Evolutionary conservation across 1,140 invertebrate genomes (phyloP).

Genomic region (Luehdorfia chinensis): DNA sequence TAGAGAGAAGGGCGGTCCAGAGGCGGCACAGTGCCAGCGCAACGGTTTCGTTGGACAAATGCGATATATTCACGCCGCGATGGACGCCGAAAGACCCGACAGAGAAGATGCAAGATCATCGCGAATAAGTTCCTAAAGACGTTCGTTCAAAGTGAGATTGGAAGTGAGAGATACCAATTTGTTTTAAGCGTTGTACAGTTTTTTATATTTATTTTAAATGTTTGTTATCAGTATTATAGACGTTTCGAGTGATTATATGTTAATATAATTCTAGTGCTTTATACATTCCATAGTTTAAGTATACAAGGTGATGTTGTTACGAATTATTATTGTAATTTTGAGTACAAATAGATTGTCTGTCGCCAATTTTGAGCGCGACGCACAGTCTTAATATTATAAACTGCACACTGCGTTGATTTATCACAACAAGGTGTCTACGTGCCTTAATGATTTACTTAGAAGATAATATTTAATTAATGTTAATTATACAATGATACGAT

Average conservation of each 20-base stretch:
- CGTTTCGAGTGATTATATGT: conserved; percentile 19
- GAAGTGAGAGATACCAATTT: background rate
- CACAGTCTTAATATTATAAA: no score
- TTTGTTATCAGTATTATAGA: conserved; percentile 59
- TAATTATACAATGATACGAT: conserved; percentile 12
- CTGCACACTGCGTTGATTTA: no score
- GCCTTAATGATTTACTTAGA: no score
- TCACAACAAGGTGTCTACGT: no score
- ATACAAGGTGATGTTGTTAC: conserved; percentile 21
- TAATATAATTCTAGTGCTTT: conserved; percentile 25
- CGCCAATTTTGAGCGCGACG: no score
- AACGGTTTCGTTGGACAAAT: conserved; percentile 53
- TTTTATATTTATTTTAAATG: conserved; percentile 3
- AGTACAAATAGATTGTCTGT: conserved; percentile 11
- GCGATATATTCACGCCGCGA: conserved; percentile 34
- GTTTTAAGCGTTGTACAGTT: background rate
- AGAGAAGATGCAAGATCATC: conserved; percentile 23
- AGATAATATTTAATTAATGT: conserved; percentile 1
- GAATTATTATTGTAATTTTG: conserved; percentile 20
- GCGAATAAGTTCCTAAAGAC: background rate
- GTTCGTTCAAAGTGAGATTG: no score
- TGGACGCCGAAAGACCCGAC: conserved; percentile 34
- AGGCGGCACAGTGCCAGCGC: conserved; percentile 62
- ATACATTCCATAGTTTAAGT: conserved; percentile 44
- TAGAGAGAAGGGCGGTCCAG: conserved; percentile 42